These are phyloP conservation scores for Acestrorhynchus altus DNA, from an alignment of 2,797 vertebrate genomes.

Conservation along the genomic window DNA sequence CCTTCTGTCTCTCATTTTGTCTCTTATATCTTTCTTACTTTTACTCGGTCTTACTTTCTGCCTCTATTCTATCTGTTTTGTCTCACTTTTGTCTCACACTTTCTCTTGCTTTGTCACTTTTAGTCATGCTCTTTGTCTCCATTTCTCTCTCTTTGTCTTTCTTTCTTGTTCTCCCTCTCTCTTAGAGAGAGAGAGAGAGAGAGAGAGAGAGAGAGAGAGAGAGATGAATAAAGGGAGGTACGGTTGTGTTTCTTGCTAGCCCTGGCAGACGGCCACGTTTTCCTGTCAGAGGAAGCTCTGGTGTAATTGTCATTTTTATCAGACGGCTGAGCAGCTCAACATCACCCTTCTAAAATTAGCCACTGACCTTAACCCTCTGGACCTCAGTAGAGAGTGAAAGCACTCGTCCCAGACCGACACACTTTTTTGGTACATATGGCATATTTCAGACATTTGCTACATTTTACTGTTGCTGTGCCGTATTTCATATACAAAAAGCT, in stretches of 20 bases:
- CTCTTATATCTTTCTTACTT: background rate
- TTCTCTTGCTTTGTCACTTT: background rate
- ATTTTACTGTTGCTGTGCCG: too few relatives aligned
- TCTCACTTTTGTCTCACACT: too few relatives aligned
- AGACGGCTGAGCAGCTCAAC: conserved; percentile 39
- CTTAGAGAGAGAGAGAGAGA: conserved; percentile 16
- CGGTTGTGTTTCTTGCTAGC: conserved; percentile 33
- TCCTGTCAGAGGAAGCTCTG: conserved; percentile 49
- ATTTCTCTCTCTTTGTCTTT: background rate
- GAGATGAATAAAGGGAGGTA: conserved; percentile 41
- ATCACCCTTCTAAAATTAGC: conserved; percentile 53
- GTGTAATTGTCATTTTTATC: conserved; percentile 58
- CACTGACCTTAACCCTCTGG: conserved; percentile 39
- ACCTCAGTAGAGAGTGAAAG: conserved; percentile 55
- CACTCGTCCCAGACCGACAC: conserved; percentile 32
- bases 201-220: conserved; percentile 34
- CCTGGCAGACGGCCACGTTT: conserved; percentile 48
- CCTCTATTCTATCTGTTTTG: too few relatives aligned
- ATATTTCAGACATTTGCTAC: too few relatives aligned
- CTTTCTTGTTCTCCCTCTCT: conserved; percentile 4
- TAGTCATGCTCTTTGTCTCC: background rate
- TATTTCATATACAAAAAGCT: too few relatives aligned
- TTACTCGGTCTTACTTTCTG: too few relatives aligned
- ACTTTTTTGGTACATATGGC: too few relatives aligned
- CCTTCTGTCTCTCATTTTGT: too few relatives aligned